A percentile compares a stretch with the other conserved stretches of the same genome.
Evolutionary conservation across 2,113 vertebrate species (phyloP).

Genomic region (Oceanodroma tethys): DNA sequence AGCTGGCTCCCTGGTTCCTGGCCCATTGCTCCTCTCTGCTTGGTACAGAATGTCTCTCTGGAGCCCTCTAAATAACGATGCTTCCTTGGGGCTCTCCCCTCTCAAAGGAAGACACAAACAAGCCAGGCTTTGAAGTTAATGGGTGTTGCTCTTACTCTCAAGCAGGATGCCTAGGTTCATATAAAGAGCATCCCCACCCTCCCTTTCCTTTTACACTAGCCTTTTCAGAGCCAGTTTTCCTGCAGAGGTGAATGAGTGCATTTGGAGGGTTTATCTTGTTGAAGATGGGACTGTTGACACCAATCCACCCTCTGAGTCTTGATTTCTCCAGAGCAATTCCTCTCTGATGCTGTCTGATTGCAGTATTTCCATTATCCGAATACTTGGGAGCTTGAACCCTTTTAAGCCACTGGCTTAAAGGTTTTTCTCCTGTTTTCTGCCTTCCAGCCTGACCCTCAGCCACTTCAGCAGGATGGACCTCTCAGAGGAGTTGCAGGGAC

Average conservation of each 20-base stretch:
- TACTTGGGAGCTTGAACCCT: background rate
- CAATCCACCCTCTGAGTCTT: background rate
- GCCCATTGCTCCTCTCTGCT: background rate
- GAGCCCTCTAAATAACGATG: background rate
- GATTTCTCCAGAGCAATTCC: background rate
- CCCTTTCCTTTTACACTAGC: background rate
- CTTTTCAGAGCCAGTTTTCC: background rate
- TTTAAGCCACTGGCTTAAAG: background rate
- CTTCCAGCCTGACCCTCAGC: background rate
- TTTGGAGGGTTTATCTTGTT: background rate
- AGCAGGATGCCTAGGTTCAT: background rate
- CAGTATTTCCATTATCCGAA: background rate
- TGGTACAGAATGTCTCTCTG: background rate
- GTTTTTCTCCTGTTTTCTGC: background rate
- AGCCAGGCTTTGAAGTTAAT: background rate
- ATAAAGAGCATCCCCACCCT: background rate
- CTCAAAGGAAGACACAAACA: background rate
- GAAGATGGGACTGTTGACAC: background rate
- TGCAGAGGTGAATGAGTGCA: background rate
- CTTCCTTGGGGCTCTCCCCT: background rate
- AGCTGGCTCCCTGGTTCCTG: background rate
- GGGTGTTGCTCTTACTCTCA: background rate
- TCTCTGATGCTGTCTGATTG: background rate
- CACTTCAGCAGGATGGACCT: background rate
- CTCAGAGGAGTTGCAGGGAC: background rate